phyloP scores from a whole-genome alignment of 2,113 vertebrate species.

The Cercopithecus mona region DNA sequence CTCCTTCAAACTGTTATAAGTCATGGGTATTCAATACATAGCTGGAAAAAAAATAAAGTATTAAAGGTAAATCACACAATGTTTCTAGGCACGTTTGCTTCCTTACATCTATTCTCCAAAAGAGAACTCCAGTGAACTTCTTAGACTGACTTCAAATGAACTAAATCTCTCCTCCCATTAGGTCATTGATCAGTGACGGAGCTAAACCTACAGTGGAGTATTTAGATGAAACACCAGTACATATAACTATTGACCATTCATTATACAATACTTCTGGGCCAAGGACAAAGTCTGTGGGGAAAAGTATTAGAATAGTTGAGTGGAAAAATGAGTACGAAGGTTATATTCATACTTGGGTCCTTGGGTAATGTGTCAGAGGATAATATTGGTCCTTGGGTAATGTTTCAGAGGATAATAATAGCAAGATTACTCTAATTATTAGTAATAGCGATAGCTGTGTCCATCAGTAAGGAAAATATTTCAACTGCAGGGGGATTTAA shows the following conservation, averaged over 20 bases:
- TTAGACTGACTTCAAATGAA: constrained; percentile 43
- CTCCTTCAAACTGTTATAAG: constrained; percentile 43
- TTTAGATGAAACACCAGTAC: constrained; percentile 33
- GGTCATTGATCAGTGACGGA: not conserved
- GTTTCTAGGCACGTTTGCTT: not conserved
- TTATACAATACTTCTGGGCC: not conserved
- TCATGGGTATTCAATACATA: constrained; percentile 52
- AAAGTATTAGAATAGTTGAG: not conserved
- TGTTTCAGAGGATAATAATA: not conserved
- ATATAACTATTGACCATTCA: constrained; percentile 18
- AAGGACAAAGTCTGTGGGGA: not conserved
- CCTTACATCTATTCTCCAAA: constrained; percentile 37
- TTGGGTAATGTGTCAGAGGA: not conserved
- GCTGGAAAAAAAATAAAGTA: constrained; percentile 12
- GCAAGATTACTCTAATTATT: not conserved
- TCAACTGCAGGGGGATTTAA: not conserved
- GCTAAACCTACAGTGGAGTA: not conserved
- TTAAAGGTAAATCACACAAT: constrained; percentile 54
- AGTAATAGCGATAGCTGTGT: not conserved
- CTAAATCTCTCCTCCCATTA: constrained; percentile 31
- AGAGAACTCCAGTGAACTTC: not conserved
- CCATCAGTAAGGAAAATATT: not conserved
- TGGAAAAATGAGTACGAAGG: not conserved
- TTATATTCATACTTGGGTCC: not conserved
- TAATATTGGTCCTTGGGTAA: not conserved